These are phyloP conservation scores for Danaus melanippus DNA, from an alignment of 1,140 invertebrate species.

Conservation along the genomic window DNA sequence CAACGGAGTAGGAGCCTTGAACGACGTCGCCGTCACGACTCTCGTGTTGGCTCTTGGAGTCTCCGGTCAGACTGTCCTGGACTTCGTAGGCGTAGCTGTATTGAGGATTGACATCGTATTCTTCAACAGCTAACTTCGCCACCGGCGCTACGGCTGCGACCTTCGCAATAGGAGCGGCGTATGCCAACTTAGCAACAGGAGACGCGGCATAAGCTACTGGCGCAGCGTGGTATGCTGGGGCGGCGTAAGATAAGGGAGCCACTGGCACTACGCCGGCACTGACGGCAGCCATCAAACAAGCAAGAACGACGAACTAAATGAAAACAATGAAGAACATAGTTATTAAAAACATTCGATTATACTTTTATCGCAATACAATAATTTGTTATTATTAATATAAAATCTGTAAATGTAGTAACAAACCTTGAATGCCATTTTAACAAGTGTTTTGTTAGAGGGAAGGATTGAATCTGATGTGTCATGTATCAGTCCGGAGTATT, in stretches of 20 bases:
- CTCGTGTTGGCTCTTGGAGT: slow-evolving; percentile 78
- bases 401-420: neutral
- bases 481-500: too few relatives aligned
- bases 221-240: slow-evolving; percentile 66
- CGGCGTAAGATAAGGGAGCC: slow-evolving; percentile 29
- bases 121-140: slow-evolving; percentile 27
- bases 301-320: slow-evolving; percentile 50
- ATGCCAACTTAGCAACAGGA: slow-evolving; percentile 17
- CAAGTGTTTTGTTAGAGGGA: slow-evolving; percentile 25
- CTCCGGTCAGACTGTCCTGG: slow-evolving; percentile 77
- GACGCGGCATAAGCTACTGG: slow-evolving; percentile 61
- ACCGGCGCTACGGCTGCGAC: slow-evolving; percentile 22
- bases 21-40: slow-evolving; percentile 74
- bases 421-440: slow-evolving; percentile 65
- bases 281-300: slow-evolving; percentile 46
- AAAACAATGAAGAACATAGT: slow-evolving; percentile 16
- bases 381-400: too few relatives aligned
- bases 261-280: slow-evolving; percentile 44
- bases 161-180: slow-evolving; percentile 26
- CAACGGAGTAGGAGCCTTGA: slow-evolving; percentile 75
- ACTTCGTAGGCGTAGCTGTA: slow-evolving; percentile 78
- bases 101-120: slow-evolving; percentile 71
- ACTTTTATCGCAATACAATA: neutral
- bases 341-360: slow-evolving; percentile 5
- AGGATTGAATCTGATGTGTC: too few relatives aligned